Percentiles rank a stretch among this genome's conserved stretches.
These are phyloP conservation scores for Furcula furcula DNA, from an alignment of 2,888 invertebrate genomes.

Conservation along the genomic window DNA sequence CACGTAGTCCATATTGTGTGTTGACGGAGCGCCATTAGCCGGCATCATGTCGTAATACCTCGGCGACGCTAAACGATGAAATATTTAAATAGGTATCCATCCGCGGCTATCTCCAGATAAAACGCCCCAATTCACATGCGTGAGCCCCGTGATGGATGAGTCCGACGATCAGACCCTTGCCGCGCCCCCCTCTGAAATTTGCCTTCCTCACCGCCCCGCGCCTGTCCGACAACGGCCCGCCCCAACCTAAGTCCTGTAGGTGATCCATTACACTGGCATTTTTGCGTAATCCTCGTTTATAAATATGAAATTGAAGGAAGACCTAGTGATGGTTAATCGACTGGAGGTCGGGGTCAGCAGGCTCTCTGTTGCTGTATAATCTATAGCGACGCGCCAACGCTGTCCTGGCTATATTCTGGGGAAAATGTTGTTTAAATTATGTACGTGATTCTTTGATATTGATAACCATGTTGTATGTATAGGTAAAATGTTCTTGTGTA, in stretches of 20 bases:
- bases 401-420: constrained; percentile 31
- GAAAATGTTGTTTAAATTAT: no score
- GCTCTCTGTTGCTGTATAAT: constrained; percentile 62
- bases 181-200: constrained; percentile 74
- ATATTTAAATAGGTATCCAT: constrained; percentile 78
- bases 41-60: constrained; percentile 36
- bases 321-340: constrained; percentile 80
- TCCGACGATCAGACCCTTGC: constrained; percentile 78
- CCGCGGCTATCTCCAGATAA: constrained; percentile 78
- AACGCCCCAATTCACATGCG: constrained; percentile 81
- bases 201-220: constrained; percentile 54
- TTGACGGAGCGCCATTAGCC: constrained; percentile 42
- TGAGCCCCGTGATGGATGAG: constrained; percentile 80
- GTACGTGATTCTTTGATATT: no score
- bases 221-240: constrained; percentile 47
- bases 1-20: constrained; percentile 18
- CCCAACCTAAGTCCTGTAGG: constrained; percentile 75
- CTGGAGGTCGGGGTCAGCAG: constrained; percentile 75
- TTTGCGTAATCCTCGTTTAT: constrained; percentile 82
- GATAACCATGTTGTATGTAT: no score
- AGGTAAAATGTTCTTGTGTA: no score
- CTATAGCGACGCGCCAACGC: constrained; percentile 60
- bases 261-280: constrained; percentile 81
- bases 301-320: constrained; percentile 82
- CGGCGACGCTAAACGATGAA: constrained; percentile 64